These are phyloP conservation scores for Andrena hattorfiana DNA, from an alignment of 2,888 invertebrate species.

Conservation along the genomic window DNA sequence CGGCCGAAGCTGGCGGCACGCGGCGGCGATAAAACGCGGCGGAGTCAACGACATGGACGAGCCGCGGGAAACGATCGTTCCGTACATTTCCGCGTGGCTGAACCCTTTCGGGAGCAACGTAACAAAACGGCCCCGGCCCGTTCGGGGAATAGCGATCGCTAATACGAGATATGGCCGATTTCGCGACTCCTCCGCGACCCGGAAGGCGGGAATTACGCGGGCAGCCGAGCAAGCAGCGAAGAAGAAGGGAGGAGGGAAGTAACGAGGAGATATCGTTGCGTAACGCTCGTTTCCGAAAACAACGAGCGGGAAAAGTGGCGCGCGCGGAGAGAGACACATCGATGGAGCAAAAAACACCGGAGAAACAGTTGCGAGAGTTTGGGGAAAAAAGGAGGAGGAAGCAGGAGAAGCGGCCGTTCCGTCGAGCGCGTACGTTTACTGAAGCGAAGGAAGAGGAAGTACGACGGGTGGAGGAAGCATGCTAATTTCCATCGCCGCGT, in stretches of 20 bases:
- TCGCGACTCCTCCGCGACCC: neutral
- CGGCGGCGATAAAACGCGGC: neutral
- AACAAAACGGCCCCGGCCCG: constrained; percentile 1
- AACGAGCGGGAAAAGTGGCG: neutral
- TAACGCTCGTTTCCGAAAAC: neutral
- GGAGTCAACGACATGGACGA: constrained; percentile 42
- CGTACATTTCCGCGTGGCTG: constrained; percentile 1
- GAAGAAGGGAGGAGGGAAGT: neutral
- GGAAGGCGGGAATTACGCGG: constrained; percentile 18
- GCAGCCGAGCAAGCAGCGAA: constrained; percentile 18
- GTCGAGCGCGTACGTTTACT: constrained; percentile 72
- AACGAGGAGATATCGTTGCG: neutral
- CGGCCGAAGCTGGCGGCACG: neutral
- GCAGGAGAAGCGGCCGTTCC: constrained; percentile 65
- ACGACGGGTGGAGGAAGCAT: constrained; percentile 67
- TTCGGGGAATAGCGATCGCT: neutral
- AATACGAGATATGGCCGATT: neutral
- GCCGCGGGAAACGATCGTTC: constrained; percentile 5
- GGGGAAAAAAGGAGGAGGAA: constrained; percentile 29
- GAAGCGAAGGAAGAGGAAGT: constrained; percentile 75
- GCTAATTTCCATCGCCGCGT: constrained; percentile 76
- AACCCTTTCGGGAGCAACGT: neutral
- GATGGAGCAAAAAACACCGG: too few species aligned
- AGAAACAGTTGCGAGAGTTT: neutral
- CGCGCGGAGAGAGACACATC: neutral